These are phyloP conservation scores for Micoletzkya japonica DNA, from an alignment of 2,888 invertebrate genomes.

Conservation along the genomic window DNA sequence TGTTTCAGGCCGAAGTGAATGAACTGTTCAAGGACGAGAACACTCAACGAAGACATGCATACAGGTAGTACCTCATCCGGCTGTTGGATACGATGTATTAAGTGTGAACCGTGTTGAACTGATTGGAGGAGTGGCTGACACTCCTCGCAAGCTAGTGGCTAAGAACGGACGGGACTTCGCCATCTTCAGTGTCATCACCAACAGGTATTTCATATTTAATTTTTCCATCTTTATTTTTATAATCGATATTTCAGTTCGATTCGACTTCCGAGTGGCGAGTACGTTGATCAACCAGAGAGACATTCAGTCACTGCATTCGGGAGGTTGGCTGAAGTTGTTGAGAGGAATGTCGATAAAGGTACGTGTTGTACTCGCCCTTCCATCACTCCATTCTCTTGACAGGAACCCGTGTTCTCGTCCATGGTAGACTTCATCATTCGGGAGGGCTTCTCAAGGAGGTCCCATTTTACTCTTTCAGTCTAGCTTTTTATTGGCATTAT, in stretches of 20 bases:
- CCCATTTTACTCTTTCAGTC: no score
- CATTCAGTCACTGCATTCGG: slow-evolving; percentile 51
- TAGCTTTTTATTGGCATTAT: no score
- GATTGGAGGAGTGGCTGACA: slow-evolving; percentile 51
- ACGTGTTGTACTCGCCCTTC: not conserved
- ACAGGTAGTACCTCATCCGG: slow-evolving; percentile 1
- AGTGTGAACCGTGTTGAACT: slow-evolving; percentile 55
- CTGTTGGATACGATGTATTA: not conserved
- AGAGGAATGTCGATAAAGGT: slow-evolving; percentile 40
- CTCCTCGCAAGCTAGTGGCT: slow-evolving; percentile 39
- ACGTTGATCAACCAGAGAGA: slow-evolving; percentile 35
- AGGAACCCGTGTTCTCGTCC: slow-evolving; percentile 51
- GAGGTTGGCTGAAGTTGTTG: slow-evolving; percentile 36
- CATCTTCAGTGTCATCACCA: slow-evolving; percentile 53
- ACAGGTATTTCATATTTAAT: slow-evolving; percentile 22
- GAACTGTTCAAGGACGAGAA: slow-evolving; percentile 23
- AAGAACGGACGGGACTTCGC: slow-evolving; percentile 45
- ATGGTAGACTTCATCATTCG: slow-evolving; percentile 50
- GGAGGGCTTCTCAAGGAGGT: slow-evolving; percentile 43
- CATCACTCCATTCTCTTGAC: not conserved
- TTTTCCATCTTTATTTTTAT: not conserved
- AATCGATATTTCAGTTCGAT: not conserved
- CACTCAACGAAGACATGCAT: not conserved
- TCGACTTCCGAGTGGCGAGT: not conserved
- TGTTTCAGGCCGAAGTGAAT: slow-evolving; percentile 14